phyloP scores from a whole-genome alignment of 2,797 vertebrate species.

The Allobates femoralis region DNA sequence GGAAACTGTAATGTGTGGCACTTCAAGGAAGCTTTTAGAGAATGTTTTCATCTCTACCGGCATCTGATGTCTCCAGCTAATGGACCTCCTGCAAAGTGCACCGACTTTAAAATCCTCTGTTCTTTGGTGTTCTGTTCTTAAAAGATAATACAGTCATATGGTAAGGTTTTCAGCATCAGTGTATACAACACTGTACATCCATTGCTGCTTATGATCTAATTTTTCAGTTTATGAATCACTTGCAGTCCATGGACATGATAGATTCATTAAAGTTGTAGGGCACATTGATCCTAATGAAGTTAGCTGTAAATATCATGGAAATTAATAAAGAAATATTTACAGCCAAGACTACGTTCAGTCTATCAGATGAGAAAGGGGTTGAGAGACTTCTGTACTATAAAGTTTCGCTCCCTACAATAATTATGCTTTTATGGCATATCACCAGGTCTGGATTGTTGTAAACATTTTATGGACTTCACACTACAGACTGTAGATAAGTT shows the following conservation, averaged over 20 bases:
- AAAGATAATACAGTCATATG: slow-evolving; percentile 51
- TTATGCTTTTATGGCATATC: too few species aligned
- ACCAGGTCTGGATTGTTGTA: too few species aligned
- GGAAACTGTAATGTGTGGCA: slow-evolving; percentile 64
- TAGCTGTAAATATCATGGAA: background rate
- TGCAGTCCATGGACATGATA: background rate
- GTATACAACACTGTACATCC: slow-evolving; percentile 34
- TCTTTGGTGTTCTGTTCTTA: slow-evolving; percentile 54
- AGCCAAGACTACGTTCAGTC: background rate
- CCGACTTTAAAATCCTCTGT: slow-evolving; percentile 54
- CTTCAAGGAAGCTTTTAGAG: slow-evolving; percentile 63
- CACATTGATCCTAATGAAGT: background rate
- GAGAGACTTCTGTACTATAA: too few species aligned
- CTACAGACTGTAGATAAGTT: too few species aligned
- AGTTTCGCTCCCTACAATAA: too few species aligned
- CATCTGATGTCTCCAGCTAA: slow-evolving; percentile 63
- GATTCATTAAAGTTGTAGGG: background rate
- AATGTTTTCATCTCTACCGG: slow-evolving; percentile 60
- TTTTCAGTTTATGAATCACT: background rate
- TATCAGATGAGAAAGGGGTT: too few species aligned
- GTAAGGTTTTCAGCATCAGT: slow-evolving; percentile 15
- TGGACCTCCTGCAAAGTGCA: slow-evolving; percentile 61
- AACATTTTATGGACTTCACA: too few species aligned
- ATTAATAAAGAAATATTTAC: background rate
- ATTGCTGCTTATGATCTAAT: slow-evolving; percentile 6